phyloP scores from a whole-genome alignment of 2,888 invertebrate species.

The Lasioglossum pauxillum region DNA sequence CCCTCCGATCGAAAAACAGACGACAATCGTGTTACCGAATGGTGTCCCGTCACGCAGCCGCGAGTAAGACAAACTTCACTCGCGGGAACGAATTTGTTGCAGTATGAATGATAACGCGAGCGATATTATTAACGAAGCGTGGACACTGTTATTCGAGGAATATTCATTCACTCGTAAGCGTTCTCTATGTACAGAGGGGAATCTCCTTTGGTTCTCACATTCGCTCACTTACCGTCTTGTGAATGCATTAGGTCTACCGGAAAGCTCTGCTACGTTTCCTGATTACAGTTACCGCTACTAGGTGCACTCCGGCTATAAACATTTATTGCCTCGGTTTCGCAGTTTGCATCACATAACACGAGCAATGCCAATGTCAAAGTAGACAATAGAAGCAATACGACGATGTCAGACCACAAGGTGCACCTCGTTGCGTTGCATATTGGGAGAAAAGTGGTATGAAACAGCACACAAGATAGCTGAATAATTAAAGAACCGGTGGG shows the following conservation, averaged over 20 bases:
- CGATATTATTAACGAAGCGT: conserved; percentile 33
- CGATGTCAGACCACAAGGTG: neutral
- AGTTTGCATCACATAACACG: neutral
- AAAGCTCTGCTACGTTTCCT: conserved; percentile 9
- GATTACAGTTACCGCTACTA: conserved; percentile 6
- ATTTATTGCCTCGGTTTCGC: neutral
- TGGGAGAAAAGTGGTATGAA: neutral
- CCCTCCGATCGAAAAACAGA: neutral
- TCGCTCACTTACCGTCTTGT: neutral
- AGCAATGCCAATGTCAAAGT: neutral
- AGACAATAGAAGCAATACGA: neutral
- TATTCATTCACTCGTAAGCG: conserved; percentile 4
- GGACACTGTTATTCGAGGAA: conserved; percentile 25
- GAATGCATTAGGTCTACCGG: neutral
- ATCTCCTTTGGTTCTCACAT: neutral
- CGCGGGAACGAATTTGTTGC: conserved; percentile 5
- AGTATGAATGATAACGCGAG: conserved; percentile 13
- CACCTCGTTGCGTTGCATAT: neutral
- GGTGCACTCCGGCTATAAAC: neutral
- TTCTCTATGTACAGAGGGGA: neutral
- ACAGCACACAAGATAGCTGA: neutral
- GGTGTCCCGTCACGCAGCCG: neutral
- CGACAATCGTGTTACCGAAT: conserved; percentile 1
- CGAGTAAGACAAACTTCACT: neutral
- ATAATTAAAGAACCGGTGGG: neutral